A percentile compares a stretch with the other conserved stretches of the same genome.
phyloP scores from a whole-genome alignment of 2,113 vertebrate species.

The Caranx ignobilis region DNA sequence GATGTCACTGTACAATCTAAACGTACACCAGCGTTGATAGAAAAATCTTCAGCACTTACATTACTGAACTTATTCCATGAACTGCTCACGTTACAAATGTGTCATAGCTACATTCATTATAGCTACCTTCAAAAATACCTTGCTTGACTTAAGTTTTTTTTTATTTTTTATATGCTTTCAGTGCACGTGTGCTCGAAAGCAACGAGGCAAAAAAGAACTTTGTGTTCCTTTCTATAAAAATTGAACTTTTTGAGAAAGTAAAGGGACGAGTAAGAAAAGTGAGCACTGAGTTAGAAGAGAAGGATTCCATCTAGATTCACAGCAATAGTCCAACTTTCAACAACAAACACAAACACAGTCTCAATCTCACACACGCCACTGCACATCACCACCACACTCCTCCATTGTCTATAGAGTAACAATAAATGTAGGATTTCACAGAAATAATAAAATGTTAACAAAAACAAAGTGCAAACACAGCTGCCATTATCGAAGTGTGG shows the following conservation, averaged over 20 bases:
- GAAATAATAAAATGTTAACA: constrained; percentile 85
- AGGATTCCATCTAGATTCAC: constrained; percentile 82
- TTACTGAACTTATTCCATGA: constrained; percentile 26
- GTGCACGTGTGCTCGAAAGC: constrained; percentile 75
- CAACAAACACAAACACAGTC: constrained; percentile 70
- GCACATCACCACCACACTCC: constrained; percentile 75
- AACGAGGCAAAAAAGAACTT: constrained; percentile 69
- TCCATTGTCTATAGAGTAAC: constrained; percentile 77
- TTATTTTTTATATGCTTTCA: constrained; percentile 47
- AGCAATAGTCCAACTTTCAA: constrained; percentile 82
- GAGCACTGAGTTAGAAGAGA: constrained; percentile 71
- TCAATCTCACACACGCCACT: constrained; percentile 75
- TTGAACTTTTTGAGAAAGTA: constrained; percentile 49
- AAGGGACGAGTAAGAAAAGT: constrained; percentile 74
- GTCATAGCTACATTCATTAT: constrained; percentile 70
- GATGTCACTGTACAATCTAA: constrained; percentile 47
- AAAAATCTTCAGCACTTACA: constrained; percentile 47
- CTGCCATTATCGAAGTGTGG: constrained; percentile 81
- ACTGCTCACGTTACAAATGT: constrained; percentile 51
- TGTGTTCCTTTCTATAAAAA: constrained; percentile 51
- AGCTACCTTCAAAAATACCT: constrained; percentile 66
- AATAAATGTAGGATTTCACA: constrained; percentile 86
- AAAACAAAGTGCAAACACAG: constrained; percentile 87
- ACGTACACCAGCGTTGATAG: constrained; percentile 42
- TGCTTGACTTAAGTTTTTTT: constrained; percentile 29